A percentile compares a stretch with the other conserved stretches of the same genome.
phyloP scores from a whole-genome alignment of 1,140 invertebrate species.

The Drosophila burlai region DNA sequence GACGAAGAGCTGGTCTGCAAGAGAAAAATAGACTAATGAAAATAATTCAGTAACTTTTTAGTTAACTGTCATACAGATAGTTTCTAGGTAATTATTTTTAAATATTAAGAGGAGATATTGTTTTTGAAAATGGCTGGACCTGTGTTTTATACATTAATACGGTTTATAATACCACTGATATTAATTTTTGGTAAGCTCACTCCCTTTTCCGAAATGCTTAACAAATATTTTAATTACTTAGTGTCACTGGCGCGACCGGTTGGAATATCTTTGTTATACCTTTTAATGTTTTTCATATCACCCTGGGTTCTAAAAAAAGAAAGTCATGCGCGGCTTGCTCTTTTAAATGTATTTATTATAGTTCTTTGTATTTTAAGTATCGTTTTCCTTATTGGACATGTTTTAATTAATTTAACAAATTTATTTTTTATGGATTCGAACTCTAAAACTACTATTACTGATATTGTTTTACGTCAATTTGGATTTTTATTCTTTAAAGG shows the following conservation, averaged over 20 bases:
- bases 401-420: conserved; percentile 32
- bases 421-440: conserved; percentile 15
- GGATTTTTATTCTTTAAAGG: conserved; percentile 50
- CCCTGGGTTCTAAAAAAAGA: conserved; percentile 58
- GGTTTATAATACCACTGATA: background rate
- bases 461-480: conserved; percentile 40
- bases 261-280: conserved; percentile 52
- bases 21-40: too few species aligned
- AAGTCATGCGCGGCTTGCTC: background rate
- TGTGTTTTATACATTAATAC: background rate
- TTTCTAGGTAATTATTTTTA: background rate
- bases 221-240: conserved; percentile 7
- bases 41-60: background rate
- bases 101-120: background rate
- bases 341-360: conserved; percentile 35
- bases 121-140: background rate
- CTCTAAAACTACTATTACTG: background rate
- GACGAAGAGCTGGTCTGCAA: too few species aligned
- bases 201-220: background rate
- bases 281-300: conserved; percentile 52
- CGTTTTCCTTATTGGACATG: conserved; percentile 26
- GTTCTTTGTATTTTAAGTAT: conserved; percentile 17
- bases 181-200: conserved; percentile 1
- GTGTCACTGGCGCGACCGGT: conserved; percentile 51
- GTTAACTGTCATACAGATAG: background rate